Evolutionary conservation across 2,113 vertebrate genomes (phyloP), one percentile per base, ranked within the genome.

Genomic region (Cebus imitator): DNA sequence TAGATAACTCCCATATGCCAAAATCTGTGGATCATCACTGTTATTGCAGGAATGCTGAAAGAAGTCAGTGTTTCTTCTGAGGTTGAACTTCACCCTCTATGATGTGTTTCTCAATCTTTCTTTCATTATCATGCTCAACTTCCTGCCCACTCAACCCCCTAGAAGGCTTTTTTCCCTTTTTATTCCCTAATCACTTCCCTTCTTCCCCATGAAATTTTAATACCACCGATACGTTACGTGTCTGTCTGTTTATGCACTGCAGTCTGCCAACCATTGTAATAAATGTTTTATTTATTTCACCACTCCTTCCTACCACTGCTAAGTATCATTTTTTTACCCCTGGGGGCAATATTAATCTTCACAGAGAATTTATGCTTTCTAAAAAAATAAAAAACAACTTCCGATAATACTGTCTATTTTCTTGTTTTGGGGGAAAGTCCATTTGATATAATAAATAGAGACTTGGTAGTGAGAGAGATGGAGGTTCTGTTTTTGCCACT

Each of bases 1-100:
- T 94, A 58, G n/a, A 87, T 66, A 73, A 79, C 21, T 68, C 16
- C 88, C 78, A 95, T 45, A 78, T 86, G 91, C 72, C 96, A 55
- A 66, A 80, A 48, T 82, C 72, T 55, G 80, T 76, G 78, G 50
- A 30, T 17, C 66, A 88, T 75, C 35, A n/a, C 37, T 64, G 25
- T n/a, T 45, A 12, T 82, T 23, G 11, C 32, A 30, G 30, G 2
- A 43, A 43, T 50, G 45, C 32, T 58, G 61, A 95, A 88, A 43
- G n/a, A 76, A 79, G 40, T 61, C 80, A 48, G 16, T 43, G 2
- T 68, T 94, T 87, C 75, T 80, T 83, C 48, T 30, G 21, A 95
- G 80, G 48, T 20, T 94, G 32, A 91, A 52, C 64, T 48, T 83
- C 52, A 78, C 9, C 5, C 20, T 91, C 52, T 75, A 6, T 17